Evolutionary conservation across 2,888 invertebrate species (phyloP).

Genomic region (Orthonychiurus folsomi): DNA sequence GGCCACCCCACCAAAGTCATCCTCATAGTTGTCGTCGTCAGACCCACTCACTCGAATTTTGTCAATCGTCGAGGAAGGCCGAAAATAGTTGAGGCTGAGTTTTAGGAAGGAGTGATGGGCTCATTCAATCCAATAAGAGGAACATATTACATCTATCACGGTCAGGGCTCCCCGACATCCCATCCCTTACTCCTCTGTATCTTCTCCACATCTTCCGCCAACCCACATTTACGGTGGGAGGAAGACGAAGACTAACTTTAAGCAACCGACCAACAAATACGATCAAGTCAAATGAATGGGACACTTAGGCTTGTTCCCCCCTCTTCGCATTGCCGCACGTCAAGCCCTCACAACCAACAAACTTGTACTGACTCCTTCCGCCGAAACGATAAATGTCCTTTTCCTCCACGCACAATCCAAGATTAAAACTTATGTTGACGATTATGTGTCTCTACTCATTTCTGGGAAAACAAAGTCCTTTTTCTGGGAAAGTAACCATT

Average conservation of each 20-base stretch:
- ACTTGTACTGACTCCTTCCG: constrained; percentile 1
- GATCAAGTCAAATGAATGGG: constrained; percentile 26
- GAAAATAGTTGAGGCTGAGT: neutral
- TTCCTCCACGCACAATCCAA: constrained; percentile 8
- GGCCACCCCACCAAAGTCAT: too few relatives aligned
- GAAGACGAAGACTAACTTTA: neutral
- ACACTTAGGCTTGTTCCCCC: constrained; percentile 19
- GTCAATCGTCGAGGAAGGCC: neutral
- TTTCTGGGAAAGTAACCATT: too few relatives aligned
- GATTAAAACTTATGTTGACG: constrained; percentile 26
- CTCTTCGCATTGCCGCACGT: constrained; percentile 18
- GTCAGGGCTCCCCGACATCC: constrained; percentile 7
- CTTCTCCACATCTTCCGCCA: neutral
- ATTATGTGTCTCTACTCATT: constrained; percentile 23
- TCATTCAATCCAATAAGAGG: constrained; percentile 9
- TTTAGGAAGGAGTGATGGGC: constrained; percentile 3
- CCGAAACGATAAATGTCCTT: constrained; percentile 3
- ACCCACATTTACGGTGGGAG: neutral
- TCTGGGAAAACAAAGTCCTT: constrained; percentile 6
- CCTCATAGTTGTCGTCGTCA: neutral
- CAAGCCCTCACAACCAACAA: constrained; percentile 5
- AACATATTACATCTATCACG: constrained; percentile 11
- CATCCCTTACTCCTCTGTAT: constrained; percentile 5
- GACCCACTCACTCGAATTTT: neutral
- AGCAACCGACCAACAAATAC: constrained; percentile 14